phyloP scores from a whole-genome alignment of 2,113 vertebrate genomes.

The Antigone vipio region DNA sequence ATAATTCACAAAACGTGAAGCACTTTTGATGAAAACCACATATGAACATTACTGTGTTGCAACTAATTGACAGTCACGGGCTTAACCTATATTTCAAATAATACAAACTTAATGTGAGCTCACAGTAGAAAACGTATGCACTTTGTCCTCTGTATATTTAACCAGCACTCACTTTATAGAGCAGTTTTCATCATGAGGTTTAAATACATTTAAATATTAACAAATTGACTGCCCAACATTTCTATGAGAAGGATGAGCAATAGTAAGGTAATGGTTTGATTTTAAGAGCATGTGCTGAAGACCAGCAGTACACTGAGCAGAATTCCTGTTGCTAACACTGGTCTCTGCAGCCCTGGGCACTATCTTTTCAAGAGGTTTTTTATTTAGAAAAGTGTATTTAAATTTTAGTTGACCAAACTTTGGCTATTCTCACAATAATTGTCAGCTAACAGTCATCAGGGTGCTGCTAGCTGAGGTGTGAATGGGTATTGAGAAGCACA shows the following conservation, averaged over 20 bases:
- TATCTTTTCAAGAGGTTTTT: background rate
- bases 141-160: background rate
- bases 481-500: background rate
- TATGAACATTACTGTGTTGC: rapidly evolving
- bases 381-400: background rate
- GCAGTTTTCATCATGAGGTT: background rate
- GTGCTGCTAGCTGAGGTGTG: background rate
- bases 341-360: background rate
- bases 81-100: background rate
- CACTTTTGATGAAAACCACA: background rate
- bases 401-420: background rate
- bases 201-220: background rate
- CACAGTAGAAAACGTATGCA: background rate
- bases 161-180: background rate
- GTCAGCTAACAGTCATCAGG: background rate
- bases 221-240: background rate
- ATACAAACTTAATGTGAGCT: background rate
- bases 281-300: background rate
- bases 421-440: background rate
- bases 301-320: background rate
- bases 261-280: background rate
- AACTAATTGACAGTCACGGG: background rate
- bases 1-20: background rate
- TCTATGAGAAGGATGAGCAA: background rate
- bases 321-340: background rate